A percentile compares a stretch with the other conserved stretches of the same genome.
Evolutionary conservation across 2,113 vertebrate genomes (phyloP).

Genomic region (Benitochromis conjunctus): DNA sequence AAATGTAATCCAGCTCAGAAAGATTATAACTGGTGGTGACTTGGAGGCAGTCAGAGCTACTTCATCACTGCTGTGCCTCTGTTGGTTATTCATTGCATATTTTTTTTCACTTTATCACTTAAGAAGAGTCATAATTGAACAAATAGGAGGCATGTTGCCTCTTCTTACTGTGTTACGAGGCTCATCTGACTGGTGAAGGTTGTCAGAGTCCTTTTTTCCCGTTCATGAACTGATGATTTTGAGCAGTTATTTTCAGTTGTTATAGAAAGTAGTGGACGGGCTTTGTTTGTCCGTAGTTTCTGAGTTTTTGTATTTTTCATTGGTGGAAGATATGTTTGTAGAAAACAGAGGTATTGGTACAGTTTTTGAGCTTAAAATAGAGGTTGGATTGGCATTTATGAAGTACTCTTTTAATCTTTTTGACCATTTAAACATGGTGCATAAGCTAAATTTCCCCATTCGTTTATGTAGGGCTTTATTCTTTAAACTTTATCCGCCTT

Average conservation of each 20-base stretch:
- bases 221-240: not conserved
- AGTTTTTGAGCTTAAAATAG: not conserved
- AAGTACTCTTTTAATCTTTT: not conserved
- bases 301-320: not conserved
- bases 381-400: not conserved
- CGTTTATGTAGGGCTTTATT: not conserved
- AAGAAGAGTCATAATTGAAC: not conserved
- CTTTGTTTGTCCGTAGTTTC: not conserved
- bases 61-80: not conserved
- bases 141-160: not conserved
- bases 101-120: not conserved
- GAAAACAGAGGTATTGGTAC: rapidly evolving
- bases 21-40: not conserved
- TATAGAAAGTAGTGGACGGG: not conserved
- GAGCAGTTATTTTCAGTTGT: not conserved
- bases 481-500: not conserved
- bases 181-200: not conserved
- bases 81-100: not conserved
- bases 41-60: not conserved
- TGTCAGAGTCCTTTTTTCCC: not conserved
- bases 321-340: not conserved
- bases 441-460: not conserved
- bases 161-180: not conserved
- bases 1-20: not conserved
- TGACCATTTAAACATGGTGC: rapidly evolving